Conservation (phyloP, 1,140 invertebrate genomes). For the Holotrichia oblita region DNA sequence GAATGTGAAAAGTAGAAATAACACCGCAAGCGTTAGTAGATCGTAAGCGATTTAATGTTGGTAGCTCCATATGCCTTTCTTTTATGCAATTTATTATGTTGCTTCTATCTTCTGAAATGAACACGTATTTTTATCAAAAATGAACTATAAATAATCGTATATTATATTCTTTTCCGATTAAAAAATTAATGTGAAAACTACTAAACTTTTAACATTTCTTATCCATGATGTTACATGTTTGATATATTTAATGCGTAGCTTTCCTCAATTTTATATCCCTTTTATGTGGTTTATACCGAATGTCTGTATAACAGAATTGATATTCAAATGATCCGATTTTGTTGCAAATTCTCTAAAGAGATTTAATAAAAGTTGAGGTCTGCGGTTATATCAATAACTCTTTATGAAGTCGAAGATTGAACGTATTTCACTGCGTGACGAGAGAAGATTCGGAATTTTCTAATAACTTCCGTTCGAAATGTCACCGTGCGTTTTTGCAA, state of each 20-base stretch:
- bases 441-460: constrained; percentile 8
- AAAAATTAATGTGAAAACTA: too few species aligned
- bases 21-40: too few species aligned
- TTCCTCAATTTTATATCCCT: not conserved
- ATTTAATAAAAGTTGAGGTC: constrained; percentile 19
- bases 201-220: too few species aligned
- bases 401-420: constrained; percentile 20
- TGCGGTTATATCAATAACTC: constrained; percentile 20
- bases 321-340: constrained; percentile 14
- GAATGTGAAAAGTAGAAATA: too few species aligned
- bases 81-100: too few species aligned
- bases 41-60: too few species aligned
- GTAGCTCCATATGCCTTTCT: too few species aligned
- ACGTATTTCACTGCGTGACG: not conserved
- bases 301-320: not conserved
- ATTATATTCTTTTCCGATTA: too few species aligned
- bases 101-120: too few species aligned
- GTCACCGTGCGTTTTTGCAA: not conserved
- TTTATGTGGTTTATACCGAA: not conserved
- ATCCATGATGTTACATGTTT: too few species aligned
- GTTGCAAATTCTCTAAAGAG: constrained; percentile 23
- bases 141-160: too few species aligned
- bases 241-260: not conserved
- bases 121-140: too few species aligned
- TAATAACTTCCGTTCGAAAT: constrained; percentile 34